These are phyloP conservation scores for Ictalurus furcatus DNA, from an alignment of 2,113 vertebrate genomes.

Conservation along the genomic window DNA sequence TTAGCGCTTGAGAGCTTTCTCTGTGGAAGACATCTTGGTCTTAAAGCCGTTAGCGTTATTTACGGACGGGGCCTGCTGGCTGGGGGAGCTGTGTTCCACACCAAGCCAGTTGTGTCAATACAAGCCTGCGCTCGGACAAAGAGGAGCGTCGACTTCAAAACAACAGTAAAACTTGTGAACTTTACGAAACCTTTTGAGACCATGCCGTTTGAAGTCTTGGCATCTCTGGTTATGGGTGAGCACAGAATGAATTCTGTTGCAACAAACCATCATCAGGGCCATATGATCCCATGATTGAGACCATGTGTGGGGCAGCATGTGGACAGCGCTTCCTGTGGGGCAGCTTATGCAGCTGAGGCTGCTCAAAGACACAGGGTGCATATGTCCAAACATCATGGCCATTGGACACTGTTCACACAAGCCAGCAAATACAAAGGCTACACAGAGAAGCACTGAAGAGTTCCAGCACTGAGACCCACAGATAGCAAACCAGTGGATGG, in stretches of 20 bases:
- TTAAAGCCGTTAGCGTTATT: slow-evolving; percentile 67
- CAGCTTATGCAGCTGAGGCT: slow-evolving; percentile 48
- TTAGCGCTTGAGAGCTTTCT: slow-evolving; percentile 29
- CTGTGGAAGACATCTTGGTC: slow-evolving; percentile 44
- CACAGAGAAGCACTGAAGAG: slow-evolving; percentile 34
- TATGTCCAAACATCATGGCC: slow-evolving; percentile 81
- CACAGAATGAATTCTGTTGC: slow-evolving; percentile 84
- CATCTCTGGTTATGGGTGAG: slow-evolving; percentile 87
- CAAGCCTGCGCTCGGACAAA: slow-evolving; percentile 81
- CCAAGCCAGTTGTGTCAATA: slow-evolving; percentile 92
- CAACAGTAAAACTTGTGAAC: slow-evolving; percentile 83
- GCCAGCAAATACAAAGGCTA: slow-evolving; percentile 41
- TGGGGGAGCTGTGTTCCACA: slow-evolving; percentile 79
- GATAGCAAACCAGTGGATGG: not conserved
- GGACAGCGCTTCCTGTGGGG: slow-evolving; percentile 73
- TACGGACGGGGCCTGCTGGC: slow-evolving; percentile 69
- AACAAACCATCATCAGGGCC: slow-evolving; percentile 80
- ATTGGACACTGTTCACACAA: slow-evolving; percentile 62
- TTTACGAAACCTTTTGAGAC: slow-evolving; percentile 80
- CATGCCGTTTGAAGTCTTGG: slow-evolving; percentile 83
- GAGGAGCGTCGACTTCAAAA: slow-evolving; percentile 86
- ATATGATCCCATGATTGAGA: slow-evolving; percentile 85
- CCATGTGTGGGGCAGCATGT: slow-evolving; percentile 82
- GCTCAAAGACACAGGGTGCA: slow-evolving; percentile 57
- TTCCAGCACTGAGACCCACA: slow-evolving; percentile 1